A percentile compares a stretch with the other conserved stretches of the same genome.
Conservation (phyloP, 2,888 invertebrate species). For the Machimus rusticus region DNA sequence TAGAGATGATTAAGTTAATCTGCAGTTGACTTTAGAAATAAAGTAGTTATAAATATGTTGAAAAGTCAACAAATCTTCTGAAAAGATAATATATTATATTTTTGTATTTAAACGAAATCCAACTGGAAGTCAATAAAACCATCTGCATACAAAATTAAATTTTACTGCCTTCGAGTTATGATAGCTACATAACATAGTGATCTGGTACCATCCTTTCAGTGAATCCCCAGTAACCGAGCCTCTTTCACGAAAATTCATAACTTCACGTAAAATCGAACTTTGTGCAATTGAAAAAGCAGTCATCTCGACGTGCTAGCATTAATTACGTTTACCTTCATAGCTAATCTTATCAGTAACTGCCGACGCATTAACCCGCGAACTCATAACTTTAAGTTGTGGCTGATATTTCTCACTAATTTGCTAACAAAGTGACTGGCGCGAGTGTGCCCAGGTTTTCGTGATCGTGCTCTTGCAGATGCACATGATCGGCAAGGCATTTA, state of each 20-base stretch:
- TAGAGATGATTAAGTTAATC: too few species aligned
- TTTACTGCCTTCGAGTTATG: not conserved
- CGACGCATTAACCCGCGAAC: constrained; percentile 9
- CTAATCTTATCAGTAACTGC: not conserved
- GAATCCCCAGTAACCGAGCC: not conserved
- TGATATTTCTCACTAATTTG: constrained; percentile 23
- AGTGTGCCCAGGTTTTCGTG: constrained; percentile 5
- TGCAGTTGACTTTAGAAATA: too few species aligned
- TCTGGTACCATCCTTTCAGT: not conserved
- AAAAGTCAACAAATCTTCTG: not conserved
- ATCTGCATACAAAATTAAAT: not conserved
- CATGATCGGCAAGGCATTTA: constrained; percentile 2
- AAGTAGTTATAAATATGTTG: not conserved
- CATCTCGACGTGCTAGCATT: not conserved
- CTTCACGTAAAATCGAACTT: not conserved
- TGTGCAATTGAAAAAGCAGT: not conserved
- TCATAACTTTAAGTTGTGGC: not conserved
- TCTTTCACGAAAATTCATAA: not conserved
- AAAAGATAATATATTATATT: not conserved
- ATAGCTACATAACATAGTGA: too few species aligned
- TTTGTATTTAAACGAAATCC: not conserved
- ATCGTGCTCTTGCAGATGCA: constrained; percentile 8
- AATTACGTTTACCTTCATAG: not conserved
- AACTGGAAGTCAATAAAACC: not conserved
- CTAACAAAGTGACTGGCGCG: not conserved